Base-by-base conservation (phyloP, 2,113 vertebrate genomes). In the Gavia stellata region DNA sequence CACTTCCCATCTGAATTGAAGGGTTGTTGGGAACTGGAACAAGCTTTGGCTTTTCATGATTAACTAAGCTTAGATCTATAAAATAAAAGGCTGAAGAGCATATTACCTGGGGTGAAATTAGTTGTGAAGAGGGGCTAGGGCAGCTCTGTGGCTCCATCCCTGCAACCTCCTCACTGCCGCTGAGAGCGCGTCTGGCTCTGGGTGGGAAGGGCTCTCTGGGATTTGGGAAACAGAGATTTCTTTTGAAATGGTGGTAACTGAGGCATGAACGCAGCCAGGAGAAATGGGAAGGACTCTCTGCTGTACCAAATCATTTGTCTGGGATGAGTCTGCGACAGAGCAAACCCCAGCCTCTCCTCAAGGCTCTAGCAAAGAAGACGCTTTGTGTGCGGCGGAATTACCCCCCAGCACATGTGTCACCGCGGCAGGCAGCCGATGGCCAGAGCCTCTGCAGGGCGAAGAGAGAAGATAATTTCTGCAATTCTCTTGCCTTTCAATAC, bases 341-440 rank as follows among this genome's bases (percentile, higher is more conserved):
- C 52, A 49, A 79, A 14, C 8, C 53, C 24, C 38, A 61, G 25
- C 14, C 44, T 70, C 45, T 90, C 67, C 74, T 73, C 15, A 33
- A 34, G n/a, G 47, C 31, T 63, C 66, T 11, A 12, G 18, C 8
- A 31, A 38, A 78, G 28, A 17, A 15, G 15, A 24, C 8, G 36
- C 4, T 28, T 50, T 44, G 17, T 16, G 25, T 2, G 19, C 3
- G 10, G 28, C 6, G 3, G 12, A 11, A 4, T 28, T 52, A 55
- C 4, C 44, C 44, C 15, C 24, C 26, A n/a, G 9, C 47, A 40
- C 1, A 0, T 3, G 58, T 5, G 2, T 47, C 29, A 5, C 53
- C 4, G 2, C 16, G 63, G 61, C 21, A 55, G 47, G 31, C 62
- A 77, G 25, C 16, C 1, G 10, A 49, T 12, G 7, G 21, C 10